These are phyloP conservation scores for Melipona beecheii DNA, from an alignment of 2,888 invertebrate species.

Conservation along the genomic window DNA sequence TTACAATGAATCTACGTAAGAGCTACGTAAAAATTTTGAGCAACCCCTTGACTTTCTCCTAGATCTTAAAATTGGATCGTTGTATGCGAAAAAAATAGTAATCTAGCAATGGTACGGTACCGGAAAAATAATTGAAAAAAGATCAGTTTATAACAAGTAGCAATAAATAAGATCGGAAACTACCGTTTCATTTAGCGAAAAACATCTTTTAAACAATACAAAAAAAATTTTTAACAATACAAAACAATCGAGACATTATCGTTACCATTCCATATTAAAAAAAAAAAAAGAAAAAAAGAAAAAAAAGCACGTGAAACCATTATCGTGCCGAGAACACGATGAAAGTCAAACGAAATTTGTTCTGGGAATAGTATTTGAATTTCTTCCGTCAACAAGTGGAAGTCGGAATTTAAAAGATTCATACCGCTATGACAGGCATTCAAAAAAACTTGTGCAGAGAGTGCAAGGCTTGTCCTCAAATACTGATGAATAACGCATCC, in stretches of 20 bases:
- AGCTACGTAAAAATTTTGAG: no score
- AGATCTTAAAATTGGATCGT: no score
- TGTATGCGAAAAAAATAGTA: no score
- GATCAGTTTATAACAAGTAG: neutral
- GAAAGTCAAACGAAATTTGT: slow-evolving; percentile 21
- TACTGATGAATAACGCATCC: slow-evolving; percentile 70
- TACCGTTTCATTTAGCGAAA: neutral
- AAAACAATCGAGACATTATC: neutral
- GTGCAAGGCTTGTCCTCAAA: slow-evolving; percentile 52
- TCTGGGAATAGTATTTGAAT: slow-evolving; percentile 26
- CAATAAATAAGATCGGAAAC: neutral
- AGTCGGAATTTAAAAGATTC: slow-evolving; percentile 48
- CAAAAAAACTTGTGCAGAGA: slow-evolving; percentile 40
- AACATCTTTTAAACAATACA: accelerated
- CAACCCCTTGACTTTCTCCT: no score
- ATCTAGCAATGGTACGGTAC: no score
- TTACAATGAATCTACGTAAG: no score
- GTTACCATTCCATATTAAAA: neutral
- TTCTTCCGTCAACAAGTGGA: slow-evolving; percentile 43
- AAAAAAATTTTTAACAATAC: neutral
- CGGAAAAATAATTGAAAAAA: neutral
- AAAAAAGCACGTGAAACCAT: neutral
- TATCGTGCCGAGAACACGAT: neutral
- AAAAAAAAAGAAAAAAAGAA: no score
- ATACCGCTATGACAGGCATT: slow-evolving; percentile 39